Percentiles rank a stretch among this genome's conserved stretches.
Evolutionary conservation across 2,888 invertebrate genomes (phyloP).

Genomic region (Rhorus exstirpatorius): DNA sequence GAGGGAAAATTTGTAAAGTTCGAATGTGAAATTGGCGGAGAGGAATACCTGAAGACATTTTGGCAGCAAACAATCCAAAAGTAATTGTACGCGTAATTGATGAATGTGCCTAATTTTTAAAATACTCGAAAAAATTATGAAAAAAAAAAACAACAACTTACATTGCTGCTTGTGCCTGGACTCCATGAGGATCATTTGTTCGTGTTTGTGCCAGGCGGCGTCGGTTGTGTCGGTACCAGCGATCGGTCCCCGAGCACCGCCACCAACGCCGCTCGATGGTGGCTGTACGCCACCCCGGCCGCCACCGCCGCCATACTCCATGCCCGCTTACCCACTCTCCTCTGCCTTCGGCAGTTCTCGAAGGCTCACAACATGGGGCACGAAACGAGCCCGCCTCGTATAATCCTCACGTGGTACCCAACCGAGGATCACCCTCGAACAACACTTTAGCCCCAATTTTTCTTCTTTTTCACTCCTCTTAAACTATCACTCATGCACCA

Average conservation of each 20-base stretch:
- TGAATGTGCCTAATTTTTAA: no score
- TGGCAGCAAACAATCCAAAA: no score
- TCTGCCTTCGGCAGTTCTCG: constrained; percentile 82
- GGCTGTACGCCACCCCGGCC: constrained; percentile 82
- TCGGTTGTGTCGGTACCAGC: constrained; percentile 85
- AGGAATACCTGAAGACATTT: no score
- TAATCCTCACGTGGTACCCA: constrained; percentile 53
- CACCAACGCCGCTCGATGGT: constrained; percentile 79
- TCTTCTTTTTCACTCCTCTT: not conserved
- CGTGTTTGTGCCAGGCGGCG: constrained; percentile 85
- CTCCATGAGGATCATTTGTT: constrained; percentile 86
- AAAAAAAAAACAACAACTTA: constrained; percentile 75
- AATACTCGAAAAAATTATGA: not conserved
- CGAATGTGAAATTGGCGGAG: no score
- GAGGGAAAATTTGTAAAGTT: no score
- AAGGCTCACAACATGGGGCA: constrained; percentile 85
- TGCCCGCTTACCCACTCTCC: constrained; percentile 81
- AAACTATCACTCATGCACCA: constrained; percentile 11
- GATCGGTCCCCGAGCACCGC: constrained; percentile 80
- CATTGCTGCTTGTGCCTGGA: constrained; percentile 85
- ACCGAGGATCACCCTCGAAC: constrained; percentile 33
- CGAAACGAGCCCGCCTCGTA: constrained; percentile 69
- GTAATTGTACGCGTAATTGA: no score
- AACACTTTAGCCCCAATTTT: constrained; percentile 34
- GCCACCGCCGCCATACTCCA: constrained; percentile 83